A percentile compares a stretch with the other conserved stretches of the same genome.
Evolutionary conservation across 2,888 invertebrate species (phyloP).

Genomic region (Melipona beecheii): DNA sequence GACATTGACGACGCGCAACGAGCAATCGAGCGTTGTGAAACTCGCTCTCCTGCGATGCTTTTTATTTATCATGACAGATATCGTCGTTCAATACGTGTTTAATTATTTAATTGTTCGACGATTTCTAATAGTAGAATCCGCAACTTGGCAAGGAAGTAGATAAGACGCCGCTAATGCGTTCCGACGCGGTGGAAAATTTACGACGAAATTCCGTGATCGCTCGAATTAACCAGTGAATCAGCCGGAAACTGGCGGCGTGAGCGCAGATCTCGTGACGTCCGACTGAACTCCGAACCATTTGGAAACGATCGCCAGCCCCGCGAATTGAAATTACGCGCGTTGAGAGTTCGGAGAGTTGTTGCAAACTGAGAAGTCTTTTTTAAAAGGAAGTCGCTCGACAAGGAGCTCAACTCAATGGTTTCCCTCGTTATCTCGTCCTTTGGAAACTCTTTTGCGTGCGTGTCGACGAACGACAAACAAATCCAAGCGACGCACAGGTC

Average conservation of each 20-base stretch:
- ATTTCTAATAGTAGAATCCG: neutral
- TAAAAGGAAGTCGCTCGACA: neutral
- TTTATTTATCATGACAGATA: neutral
- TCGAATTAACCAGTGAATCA: slow-evolving; percentile 74
- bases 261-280: neutral
- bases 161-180: slow-evolving; percentile 28
- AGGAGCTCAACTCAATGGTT: neutral
- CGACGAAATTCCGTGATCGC: slow-evolving; percentile 60
- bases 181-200: slow-evolving; percentile 13
- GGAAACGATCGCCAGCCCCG: neutral
- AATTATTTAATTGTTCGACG: slow-evolving; percentile 59
- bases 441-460: neutral
- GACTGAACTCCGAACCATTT: neutral
- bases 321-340: neutral
- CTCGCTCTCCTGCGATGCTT: neutral
- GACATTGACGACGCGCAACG: neutral
- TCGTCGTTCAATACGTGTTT: slow-evolving; percentile 20
- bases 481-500: slow-evolving; percentile 8
- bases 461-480: slow-evolving; percentile 1
- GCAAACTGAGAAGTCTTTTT: neutral
- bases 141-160: slow-evolving; percentile 1
- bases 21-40: neutral
- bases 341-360: neutral
- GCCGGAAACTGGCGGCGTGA: slow-evolving; percentile 35
- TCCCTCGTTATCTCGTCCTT: neutral